phyloP scores from a whole-genome alignment of 2,797 vertebrate genomes.

The Orientallactaga sibirica region DNA sequence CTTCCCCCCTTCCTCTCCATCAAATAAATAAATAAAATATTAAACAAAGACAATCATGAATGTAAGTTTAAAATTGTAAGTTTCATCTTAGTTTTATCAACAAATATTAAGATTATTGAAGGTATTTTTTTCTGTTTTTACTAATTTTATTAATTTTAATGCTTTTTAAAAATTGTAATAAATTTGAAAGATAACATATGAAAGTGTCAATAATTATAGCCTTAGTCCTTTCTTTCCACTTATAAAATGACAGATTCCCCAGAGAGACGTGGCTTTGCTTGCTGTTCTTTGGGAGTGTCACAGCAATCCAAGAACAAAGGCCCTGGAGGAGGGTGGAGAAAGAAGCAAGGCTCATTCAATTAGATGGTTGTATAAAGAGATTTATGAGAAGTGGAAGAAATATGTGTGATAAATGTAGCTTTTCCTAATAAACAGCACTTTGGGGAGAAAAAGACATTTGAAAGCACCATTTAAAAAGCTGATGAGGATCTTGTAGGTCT shows the following conservation, averaged over 20 bases:
- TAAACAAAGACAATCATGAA: not conserved
- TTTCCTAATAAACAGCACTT: slow-evolving; percentile 12
- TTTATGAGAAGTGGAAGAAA: not conserved
- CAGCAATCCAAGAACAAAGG: not conserved
- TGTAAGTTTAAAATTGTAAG: slow-evolving; percentile 1
- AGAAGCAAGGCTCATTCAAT: not conserved
- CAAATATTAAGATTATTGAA: slow-evolving; percentile 35
- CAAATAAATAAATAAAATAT: too few species aligned
- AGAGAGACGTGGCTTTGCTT: not conserved
- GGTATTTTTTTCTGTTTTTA: slow-evolving; percentile 35
- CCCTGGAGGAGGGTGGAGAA: not conserved
- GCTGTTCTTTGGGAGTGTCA: not conserved
- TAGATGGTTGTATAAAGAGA: not conserved
- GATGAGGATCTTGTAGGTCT: not conserved
- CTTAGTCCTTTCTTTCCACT: not conserved
- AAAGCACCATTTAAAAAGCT: slow-evolving; percentile 35
- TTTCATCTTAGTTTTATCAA: slow-evolving; percentile 44
- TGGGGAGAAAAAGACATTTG: not conserved
- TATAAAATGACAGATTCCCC: not conserved
- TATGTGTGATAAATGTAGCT: not conserved
- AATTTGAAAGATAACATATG: slow-evolving; percentile 18
- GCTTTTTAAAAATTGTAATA: not conserved
- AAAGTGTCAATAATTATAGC: slow-evolving; percentile 1
- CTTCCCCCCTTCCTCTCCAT: too few species aligned
- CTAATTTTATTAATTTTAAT: slow-evolving; percentile 19